Conservation (phyloP, 2,888 invertebrate genomes). For the Andrena minutula region DNA sequence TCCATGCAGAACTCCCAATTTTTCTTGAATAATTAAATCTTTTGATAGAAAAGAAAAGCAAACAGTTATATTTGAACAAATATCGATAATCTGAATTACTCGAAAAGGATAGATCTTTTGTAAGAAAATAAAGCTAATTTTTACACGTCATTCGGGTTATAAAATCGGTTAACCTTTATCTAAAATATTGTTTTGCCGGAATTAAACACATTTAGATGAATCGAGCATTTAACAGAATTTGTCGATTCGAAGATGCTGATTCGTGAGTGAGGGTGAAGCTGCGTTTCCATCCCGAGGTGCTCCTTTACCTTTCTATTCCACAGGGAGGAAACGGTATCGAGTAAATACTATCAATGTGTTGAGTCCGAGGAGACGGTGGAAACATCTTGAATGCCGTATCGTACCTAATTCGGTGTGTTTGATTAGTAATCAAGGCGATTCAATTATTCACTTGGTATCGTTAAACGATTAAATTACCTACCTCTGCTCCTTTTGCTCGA, state of each 20-base stretch:
- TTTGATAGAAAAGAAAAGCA: no score
- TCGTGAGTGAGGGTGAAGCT: slow-evolving; percentile 9
- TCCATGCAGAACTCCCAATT: no score
- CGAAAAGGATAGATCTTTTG: no score
- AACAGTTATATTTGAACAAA: no score
- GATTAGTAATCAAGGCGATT: slow-evolving; percentile 34
- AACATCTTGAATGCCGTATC: slow-evolving; percentile 26
- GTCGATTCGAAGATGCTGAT: neutral
- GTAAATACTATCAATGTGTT: slow-evolving; percentile 26
- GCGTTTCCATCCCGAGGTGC: slow-evolving; percentile 7
- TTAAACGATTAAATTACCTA: slow-evolving; percentile 10
- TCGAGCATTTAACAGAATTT: slow-evolving; percentile 6
- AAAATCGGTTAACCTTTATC: slow-evolving; percentile 6
- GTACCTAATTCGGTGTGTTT: slow-evolving; percentile 32
- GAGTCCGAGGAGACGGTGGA: slow-evolving; percentile 18
- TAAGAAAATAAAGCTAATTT: no score
- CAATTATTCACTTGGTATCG: slow-evolving; percentile 36
- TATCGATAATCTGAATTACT: no score
- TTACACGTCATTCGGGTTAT: no score
- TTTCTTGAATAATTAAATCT: no score
- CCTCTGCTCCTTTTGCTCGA: neutral
- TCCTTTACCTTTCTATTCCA: slow-evolving; percentile 3
- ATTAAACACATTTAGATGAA: neutral
- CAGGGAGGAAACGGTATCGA: neutral
- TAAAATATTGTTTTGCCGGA: neutral